Conservation (phyloP, 2,113 vertebrate species). For the Butorides virescens region DNA sequence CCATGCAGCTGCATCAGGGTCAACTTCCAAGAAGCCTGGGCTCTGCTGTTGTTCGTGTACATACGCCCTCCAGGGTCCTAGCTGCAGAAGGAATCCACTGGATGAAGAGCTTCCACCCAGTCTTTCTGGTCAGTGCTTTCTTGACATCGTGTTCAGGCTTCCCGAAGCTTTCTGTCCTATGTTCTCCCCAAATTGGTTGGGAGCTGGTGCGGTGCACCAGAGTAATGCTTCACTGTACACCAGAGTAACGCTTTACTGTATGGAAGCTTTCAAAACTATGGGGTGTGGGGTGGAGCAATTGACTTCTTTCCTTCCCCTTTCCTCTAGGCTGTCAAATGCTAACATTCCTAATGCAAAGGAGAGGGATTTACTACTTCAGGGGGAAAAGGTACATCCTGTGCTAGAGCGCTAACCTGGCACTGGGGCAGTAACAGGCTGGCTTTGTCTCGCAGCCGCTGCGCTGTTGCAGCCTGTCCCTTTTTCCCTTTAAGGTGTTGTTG, state of each 20-base stretch:
- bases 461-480: accelerated
- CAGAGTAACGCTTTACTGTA: background rate
- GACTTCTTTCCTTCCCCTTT: background rate
- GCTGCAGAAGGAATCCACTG: background rate
- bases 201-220: accelerated
- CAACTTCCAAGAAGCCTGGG: background rate
- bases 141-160: background rate
- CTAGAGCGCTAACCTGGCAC: background rate
- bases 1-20: background rate
- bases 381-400: background rate
- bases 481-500: accelerated
- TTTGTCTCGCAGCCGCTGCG: accelerated
- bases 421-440: too few species aligned
- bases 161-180: too few species aligned
- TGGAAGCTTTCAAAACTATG: accelerated
- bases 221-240: background rate
- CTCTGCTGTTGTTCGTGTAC: background rate
- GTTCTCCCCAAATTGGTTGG: background rate
- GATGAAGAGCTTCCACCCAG: background rate
- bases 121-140: background rate
- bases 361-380: background rate
- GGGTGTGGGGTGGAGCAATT: accelerated
- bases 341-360: background rate
- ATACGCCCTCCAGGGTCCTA: accelerated
- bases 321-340: background rate